Conservation (phyloP, 2,113 vertebrate species). For the Sisor rabdophorus region DNA sequence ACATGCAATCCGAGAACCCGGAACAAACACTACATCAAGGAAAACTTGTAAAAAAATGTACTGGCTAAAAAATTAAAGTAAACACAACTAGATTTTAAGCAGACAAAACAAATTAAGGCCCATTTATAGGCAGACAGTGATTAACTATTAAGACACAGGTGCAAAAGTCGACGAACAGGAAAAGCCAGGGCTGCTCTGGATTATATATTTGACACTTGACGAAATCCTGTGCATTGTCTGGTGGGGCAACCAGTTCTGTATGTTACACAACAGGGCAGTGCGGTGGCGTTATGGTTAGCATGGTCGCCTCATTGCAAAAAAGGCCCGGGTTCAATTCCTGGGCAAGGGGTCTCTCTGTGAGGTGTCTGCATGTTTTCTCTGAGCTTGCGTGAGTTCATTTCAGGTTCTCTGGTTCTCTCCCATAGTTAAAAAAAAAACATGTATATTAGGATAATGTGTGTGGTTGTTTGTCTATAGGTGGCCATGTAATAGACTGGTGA, state of each 20-base stretch:
- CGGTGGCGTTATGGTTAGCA: too few relatives aligned
- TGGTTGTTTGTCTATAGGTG: too few relatives aligned
- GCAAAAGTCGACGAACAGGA: slow-evolving; percentile 10
- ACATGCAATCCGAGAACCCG: background rate
- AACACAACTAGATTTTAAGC: slow-evolving; percentile 8
- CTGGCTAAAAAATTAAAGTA: slow-evolving; percentile 13
- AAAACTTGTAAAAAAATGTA: slow-evolving; percentile 26
- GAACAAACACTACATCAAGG: slow-evolving; percentile 26
- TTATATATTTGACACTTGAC: background rate
- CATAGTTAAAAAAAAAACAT: too few relatives aligned
- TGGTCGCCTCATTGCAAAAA: too few relatives aligned
- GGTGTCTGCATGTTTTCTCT: too few relatives aligned
- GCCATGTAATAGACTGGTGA: too few relatives aligned
- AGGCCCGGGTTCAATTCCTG: too few relatives aligned
- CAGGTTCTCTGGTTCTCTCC: too few relatives aligned
- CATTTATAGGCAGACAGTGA: slow-evolving; percentile 16
- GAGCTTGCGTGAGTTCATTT: too few relatives aligned
- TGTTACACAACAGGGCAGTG: too few relatives aligned
- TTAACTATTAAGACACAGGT: slow-evolving; percentile 7
- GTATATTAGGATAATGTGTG: too few relatives aligned
- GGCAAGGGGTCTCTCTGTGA: too few relatives aligned
- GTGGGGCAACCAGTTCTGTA: background rate
- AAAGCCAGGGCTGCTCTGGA: background rate
- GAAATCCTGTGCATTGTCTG: background rate
- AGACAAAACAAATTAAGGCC: background rate